phyloP scores from a whole-genome alignment of 2,797 vertebrate genomes.

The Enteromius anoplus region DNA sequence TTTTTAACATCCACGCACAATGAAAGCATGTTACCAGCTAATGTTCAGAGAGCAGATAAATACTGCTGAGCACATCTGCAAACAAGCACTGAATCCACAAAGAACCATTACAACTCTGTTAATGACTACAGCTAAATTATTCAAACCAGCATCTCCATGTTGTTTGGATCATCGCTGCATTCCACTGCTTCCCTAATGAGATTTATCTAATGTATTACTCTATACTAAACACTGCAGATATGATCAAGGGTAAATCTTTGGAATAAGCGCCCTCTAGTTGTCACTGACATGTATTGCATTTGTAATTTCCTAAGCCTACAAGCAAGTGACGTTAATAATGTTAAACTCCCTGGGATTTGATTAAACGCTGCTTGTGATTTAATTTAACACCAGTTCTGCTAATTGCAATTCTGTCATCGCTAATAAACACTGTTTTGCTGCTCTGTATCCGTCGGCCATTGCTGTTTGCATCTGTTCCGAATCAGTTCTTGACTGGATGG shows the following conservation, averaged over 20 bases:
- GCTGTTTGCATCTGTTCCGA: background rate
- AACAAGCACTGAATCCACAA: background rate
- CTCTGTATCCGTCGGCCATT: background rate
- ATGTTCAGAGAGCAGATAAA: slow-evolving; percentile 7
- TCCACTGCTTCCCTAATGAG: background rate
- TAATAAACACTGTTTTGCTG: background rate
- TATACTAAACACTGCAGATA: background rate
- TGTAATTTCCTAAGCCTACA: background rate
- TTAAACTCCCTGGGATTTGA: slow-evolving; percentile 12
- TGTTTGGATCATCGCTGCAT: background rate
- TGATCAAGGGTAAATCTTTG: background rate
- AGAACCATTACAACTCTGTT: background rate
- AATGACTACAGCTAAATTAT: background rate
- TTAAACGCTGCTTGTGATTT: slow-evolving; percentile 16
- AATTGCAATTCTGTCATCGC: background rate
- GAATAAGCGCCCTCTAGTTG: slow-evolving; percentile 23
- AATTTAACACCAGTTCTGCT: slow-evolving; percentile 20
- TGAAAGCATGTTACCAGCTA: background rate
- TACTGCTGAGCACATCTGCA: background rate
- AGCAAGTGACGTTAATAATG: background rate
- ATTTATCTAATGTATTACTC: background rate
- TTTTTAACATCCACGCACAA: slow-evolving; percentile 3
- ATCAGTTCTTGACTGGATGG: background rate
- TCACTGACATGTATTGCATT: background rate
- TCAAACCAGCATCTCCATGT: background rate